A percentile compares a stretch with the other conserved stretches of the same genome.
Conservation (phyloP, 2,888 invertebrate genomes). For the Scaptomyza flava region DNA sequence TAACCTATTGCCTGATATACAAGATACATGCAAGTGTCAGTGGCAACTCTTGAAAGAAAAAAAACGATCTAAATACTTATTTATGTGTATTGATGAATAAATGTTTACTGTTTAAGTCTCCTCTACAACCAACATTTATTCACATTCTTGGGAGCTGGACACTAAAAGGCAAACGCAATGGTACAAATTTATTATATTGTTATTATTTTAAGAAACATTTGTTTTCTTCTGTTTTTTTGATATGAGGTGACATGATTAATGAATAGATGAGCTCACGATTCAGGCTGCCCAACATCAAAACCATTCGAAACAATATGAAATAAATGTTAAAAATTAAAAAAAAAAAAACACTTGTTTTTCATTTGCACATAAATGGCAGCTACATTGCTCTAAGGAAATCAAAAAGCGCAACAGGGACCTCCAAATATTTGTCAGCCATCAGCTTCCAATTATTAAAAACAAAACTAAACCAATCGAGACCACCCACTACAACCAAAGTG, state of each 20-base stretch:
- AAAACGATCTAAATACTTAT: constrained; percentile 8
- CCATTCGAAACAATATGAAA: constrained; percentile 50
- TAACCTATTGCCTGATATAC: constrained; percentile 13
- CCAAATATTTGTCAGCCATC: constrained; percentile 26
- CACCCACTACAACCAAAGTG: constrained; percentile 2
- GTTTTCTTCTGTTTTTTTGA: constrained; percentile 4
- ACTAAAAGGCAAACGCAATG: constrained; percentile 11
- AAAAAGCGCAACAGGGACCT: constrained; percentile 45
- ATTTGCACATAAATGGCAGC: neutral
- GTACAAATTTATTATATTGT: neutral
- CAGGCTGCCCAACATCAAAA: constrained; percentile 33
- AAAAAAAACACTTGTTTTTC: constrained; percentile 48
- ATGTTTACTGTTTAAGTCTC: constrained; percentile 31
- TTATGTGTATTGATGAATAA: constrained; percentile 38
- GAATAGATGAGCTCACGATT: constrained; percentile 27
- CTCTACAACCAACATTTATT: constrained; percentile 8
- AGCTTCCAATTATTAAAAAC: constrained; percentile 23
- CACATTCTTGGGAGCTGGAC: constrained; percentile 29
- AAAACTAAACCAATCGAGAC: constrained; percentile 14
- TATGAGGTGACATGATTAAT: constrained; percentile 52
- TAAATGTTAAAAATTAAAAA: constrained; percentile 70
- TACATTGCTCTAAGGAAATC: neutral
- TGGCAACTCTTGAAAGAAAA: neutral
- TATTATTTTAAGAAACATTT: neutral
- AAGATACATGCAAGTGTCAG: neutral